Percentiles rank a stretch among this genome's conserved stretches.
These are phyloP conservation scores for Blastomussa wellsi DNA, from an alignment of 92 coral and sea anemone genomes.

Conservation along the genomic window DNA sequence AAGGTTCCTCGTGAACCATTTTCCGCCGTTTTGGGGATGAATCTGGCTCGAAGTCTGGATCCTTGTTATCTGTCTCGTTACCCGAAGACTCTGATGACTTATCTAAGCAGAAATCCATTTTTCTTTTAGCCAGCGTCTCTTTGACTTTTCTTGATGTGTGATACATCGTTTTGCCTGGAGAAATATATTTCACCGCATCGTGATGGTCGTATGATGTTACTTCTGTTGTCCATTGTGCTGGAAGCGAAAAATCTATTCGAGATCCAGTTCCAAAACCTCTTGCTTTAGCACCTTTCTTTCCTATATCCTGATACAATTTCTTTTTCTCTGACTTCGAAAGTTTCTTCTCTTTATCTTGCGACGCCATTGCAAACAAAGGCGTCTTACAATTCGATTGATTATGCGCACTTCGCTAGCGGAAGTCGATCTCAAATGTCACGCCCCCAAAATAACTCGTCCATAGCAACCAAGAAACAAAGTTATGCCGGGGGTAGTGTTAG, in stretches of 20 bases:
- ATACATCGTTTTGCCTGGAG: slow-evolving; percentile 2
- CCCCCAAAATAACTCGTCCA: neutral
- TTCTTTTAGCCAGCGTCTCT: neutral
- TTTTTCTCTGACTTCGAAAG: slow-evolving; percentile 5
- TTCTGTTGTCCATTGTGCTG: slow-evolving; percentile 44
- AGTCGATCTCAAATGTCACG: neutral
- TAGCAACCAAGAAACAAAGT: slow-evolving; percentile 9
- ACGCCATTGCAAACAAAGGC: neutral
- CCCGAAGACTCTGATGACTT: slow-evolving; percentile 4
- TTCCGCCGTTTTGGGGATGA: neutral
- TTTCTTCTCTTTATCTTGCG: neutral
- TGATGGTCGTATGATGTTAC: neutral
- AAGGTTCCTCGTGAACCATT: neutral
- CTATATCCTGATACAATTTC: slow-evolving; percentile 13
- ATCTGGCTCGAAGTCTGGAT: slow-evolving; percentile 2
- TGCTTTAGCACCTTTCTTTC: slow-evolving; percentile 37
- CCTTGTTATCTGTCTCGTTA: neutral
- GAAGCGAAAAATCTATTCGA: slow-evolving; percentile 31
- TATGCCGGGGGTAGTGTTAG: neutral
- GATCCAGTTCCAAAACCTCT: slow-evolving; percentile 41
- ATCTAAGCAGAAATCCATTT: slow-evolving; percentile 4
- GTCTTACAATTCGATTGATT: neutral
- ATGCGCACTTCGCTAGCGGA: neutral
- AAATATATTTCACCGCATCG: neutral
- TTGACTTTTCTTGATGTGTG: neutral